phyloP scores from a whole-genome alignment of 2,797 vertebrate genomes.

The Knipowitschia caucasica region DNA sequence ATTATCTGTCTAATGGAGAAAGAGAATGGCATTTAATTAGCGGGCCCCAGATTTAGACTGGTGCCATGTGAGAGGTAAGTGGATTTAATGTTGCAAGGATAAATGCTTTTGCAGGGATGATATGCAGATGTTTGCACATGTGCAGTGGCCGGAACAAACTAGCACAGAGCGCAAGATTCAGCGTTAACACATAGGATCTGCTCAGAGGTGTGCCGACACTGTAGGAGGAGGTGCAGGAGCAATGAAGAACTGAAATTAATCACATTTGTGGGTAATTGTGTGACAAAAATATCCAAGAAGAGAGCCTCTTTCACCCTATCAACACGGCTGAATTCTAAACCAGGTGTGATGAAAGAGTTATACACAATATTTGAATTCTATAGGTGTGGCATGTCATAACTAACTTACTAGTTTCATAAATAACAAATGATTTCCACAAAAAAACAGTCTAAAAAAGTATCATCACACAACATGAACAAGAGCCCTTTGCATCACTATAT shows the following conservation, averaged over 20 bases:
- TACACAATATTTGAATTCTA: no score
- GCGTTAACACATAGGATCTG: constrained; percentile 39
- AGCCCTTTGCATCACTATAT: no score
- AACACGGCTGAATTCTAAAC: not conserved
- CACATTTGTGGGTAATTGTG: constrained; percentile 31
- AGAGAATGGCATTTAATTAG: constrained; percentile 78
- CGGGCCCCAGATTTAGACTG: constrained; percentile 70
- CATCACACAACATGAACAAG: no score
- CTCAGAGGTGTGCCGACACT: constrained; percentile 13
- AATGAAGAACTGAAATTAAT: constrained; percentile 23
- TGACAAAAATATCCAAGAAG: constrained; percentile 29
- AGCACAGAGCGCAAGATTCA: constrained; percentile 40
- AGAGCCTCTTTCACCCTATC: not conserved
- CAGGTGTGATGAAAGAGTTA: no score
- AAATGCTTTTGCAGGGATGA: constrained; percentile 60
- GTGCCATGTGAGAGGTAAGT: constrained; percentile 67
- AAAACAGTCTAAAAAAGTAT: no score
- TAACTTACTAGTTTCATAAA: no score
- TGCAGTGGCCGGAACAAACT: constrained; percentile 57
- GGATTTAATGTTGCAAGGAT: constrained; percentile 75
- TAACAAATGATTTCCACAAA: no score
- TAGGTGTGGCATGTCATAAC: no score
- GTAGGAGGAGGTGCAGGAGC: constrained; percentile 39
- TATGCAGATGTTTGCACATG: constrained; percentile 75
- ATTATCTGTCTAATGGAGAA: constrained; percentile 77